Percentiles rank a stretch among this genome's conserved stretches.
phyloP scores from a whole-genome alignment of 2,888 invertebrate species.

The Emmelina monodactyla region DNA sequence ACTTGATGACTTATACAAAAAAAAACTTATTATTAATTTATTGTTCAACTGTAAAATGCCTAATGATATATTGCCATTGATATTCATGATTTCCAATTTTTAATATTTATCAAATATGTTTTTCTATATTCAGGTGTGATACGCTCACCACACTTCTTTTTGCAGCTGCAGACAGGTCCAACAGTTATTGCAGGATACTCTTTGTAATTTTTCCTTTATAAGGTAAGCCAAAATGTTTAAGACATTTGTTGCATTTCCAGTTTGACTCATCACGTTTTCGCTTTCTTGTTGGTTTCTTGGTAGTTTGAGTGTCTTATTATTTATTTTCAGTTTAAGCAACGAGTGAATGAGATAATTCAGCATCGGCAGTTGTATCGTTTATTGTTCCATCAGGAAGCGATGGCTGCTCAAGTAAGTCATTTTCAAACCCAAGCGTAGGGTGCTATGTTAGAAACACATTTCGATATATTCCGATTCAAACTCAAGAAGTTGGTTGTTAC shows the following conservation, averaged over 20 bases:
- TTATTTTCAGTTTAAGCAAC: neutral
- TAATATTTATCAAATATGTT: constrained; percentile 11
- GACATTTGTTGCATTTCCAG: constrained; percentile 7
- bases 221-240: constrained; percentile 9
- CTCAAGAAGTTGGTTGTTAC: too few species aligned
- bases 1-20: too few species aligned
- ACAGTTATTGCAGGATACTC: constrained; percentile 9
- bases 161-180: constrained; percentile 8
- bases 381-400: too few species aligned
- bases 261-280: constrained; percentile 5
- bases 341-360: too few species aligned
- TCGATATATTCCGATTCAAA: too few species aligned
- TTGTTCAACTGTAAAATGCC: constrained; percentile 3
- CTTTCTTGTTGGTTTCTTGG: constrained; percentile 6
- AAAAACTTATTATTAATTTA: too few species aligned
- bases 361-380: too few species aligned
- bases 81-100: constrained; percentile 12
- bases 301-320: neutral
- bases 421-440: too few species aligned
- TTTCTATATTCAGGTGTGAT: constrained; percentile 5
- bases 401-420: too few species aligned
- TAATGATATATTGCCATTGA: constrained; percentile 13
- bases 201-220: constrained; percentile 8
- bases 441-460: too few species aligned
- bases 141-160: constrained; percentile 8